Evolutionary conservation across 2,113 vertebrate genomes (phyloP).

Genomic region (Nothoprocta pentlandii): DNA sequence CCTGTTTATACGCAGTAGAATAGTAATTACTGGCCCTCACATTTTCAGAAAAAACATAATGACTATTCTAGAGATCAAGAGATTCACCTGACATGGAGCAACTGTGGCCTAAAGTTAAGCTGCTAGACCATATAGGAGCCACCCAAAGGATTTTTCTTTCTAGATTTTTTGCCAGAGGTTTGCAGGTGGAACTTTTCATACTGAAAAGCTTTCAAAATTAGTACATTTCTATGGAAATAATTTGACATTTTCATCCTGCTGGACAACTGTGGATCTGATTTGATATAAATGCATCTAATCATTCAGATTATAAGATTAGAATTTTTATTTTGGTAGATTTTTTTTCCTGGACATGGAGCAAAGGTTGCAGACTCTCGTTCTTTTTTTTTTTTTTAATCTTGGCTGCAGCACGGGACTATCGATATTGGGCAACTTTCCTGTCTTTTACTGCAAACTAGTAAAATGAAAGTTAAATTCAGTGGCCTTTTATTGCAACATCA

Average conservation of each 20-base stretch:
- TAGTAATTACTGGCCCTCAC: too few relatives aligned
- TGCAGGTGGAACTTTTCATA: too few relatives aligned
- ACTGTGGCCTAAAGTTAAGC: too few relatives aligned
- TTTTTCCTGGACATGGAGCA: background rate
- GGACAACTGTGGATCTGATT: background rate
- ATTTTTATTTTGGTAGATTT: background rate
- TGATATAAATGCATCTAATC: background rate
- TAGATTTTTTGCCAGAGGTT: too few relatives aligned
- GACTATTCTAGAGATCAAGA: too few relatives aligned
- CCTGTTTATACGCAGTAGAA: too few relatives aligned
- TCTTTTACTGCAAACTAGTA: background rate
- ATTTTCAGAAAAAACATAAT: too few relatives aligned
- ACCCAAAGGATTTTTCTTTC: too few relatives aligned
- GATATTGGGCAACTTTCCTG: constrained; percentile 39
- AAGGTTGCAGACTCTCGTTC: background rate
- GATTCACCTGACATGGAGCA: too few relatives aligned
- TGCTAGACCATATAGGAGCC: too few relatives aligned
- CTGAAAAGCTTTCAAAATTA: background rate
- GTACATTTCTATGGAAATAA: background rate
- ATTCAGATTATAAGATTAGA: background rate
- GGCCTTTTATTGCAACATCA: constrained; percentile 27
- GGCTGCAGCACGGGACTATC: background rate
- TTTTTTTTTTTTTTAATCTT: background rate
- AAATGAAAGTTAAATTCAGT: background rate
- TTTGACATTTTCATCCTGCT: background rate